Conservation (phyloP, 2,113 vertebrate species). For the Stigmatopora nigra region DNA sequence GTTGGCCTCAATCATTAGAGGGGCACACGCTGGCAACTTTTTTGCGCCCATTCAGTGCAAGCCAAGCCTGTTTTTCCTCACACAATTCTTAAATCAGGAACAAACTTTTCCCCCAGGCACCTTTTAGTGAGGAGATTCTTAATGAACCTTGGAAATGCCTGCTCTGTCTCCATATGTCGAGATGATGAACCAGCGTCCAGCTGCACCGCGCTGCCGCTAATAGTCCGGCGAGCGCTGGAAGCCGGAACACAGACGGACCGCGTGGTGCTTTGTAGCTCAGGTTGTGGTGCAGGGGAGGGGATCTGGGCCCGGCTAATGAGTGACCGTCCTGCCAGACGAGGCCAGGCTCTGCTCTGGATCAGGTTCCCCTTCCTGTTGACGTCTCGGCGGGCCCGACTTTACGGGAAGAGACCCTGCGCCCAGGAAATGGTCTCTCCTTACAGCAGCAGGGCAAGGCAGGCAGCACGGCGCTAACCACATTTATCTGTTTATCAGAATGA, state of each 20-base stretch:
- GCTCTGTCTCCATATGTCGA: constrained; percentile 27
- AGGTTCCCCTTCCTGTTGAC: constrained; percentile 78
- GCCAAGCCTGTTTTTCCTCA: constrained; percentile 14
- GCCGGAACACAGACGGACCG: background rate
- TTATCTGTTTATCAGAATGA: constrained; percentile 77
- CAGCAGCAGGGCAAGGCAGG: constrained; percentile 60
- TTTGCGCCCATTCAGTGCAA: constrained; percentile 18
- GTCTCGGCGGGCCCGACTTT: constrained; percentile 67
- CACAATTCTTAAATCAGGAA: constrained; percentile 34
- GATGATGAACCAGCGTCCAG: constrained; percentile 44
- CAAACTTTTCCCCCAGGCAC: constrained; percentile 29
- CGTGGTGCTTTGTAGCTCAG: constrained; percentile 16
- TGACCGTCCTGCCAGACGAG: constrained; percentile 60
- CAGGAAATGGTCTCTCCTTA: constrained; percentile 76
- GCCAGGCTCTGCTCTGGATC: constrained; percentile 68
- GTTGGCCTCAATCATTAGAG: constrained; percentile 81
- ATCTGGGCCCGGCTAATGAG: constrained; percentile 66
- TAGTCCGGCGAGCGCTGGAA: constrained; percentile 26
- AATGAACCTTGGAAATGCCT: constrained; percentile 31
- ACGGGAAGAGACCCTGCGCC: constrained; percentile 73
- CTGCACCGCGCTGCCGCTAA: constrained; percentile 25
- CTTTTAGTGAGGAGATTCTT: constrained; percentile 21
- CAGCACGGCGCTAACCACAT: constrained; percentile 68
- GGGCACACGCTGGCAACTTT: constrained; percentile 47
- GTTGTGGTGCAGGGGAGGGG: constrained; percentile 22